Evolutionary conservation across 2,888 invertebrate genomes (phyloP).

Genomic region (Prenolepis imparis): DNA sequence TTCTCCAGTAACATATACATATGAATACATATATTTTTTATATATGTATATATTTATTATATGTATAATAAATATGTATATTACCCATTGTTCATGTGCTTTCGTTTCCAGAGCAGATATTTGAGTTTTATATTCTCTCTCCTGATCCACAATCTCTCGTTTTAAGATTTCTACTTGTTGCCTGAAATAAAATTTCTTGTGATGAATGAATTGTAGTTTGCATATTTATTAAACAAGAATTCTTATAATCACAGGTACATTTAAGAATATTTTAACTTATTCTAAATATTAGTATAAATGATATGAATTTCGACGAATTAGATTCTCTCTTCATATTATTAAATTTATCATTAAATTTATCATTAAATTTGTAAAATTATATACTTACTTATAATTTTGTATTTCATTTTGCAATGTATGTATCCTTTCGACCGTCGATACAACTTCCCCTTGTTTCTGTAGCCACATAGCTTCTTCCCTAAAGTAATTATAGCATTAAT

Average conservation of each 20-base stretch:
- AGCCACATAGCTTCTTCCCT: slow-evolving; percentile 94
- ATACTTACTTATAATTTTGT: slow-evolving; percentile 91
- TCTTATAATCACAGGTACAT: not conserved
- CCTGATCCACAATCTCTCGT: slow-evolving; percentile 95
- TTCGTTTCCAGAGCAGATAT: slow-evolving; percentile 93
- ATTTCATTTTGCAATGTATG: slow-evolving; percentile 93
- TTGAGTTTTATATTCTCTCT: slow-evolving; percentile 90
- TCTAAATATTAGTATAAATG: not conserved
- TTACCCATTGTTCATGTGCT: slow-evolving; percentile 94
- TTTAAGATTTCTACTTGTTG: slow-evolving; percentile 91
- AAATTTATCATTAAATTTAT: not conserved
- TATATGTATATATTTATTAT: not conserved
- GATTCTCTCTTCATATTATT: slow-evolving; percentile 5
- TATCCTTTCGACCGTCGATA: slow-evolving; percentile 93
- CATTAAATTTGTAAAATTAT: not conserved
- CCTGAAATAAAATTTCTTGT: slow-evolving; percentile 83
- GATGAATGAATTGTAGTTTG: not conserved
- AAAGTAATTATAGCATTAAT: slow-evolving; percentile 73
- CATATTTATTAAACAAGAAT: not conserved
- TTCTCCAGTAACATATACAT: too few relatives aligned
- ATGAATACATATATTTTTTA: not conserved
- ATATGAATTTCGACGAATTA: not conserved
- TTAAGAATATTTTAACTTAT: slow-evolving; percentile 1
- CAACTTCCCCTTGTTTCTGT: slow-evolving; percentile 93
- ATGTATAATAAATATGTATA: too few relatives aligned